phyloP scores from a whole-genome alignment of 1,140 invertebrate species.

The Conus ventricosus region DNA sequence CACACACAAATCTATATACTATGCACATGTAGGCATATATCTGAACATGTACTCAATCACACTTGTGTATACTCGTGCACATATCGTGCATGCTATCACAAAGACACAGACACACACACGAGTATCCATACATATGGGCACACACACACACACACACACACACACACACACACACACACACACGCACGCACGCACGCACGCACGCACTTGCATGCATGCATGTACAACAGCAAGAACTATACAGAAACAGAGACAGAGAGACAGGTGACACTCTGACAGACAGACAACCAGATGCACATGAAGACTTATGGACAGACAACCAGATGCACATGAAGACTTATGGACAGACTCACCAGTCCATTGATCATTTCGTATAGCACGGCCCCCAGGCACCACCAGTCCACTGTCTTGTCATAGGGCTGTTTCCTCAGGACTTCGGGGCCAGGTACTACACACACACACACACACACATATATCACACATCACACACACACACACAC shows the following conservation, averaged over 20 bases:
- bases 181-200: background rate
- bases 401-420: constrained; percentile 81
- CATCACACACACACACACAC: too few relatives aligned
- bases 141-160: constrained; percentile 81
- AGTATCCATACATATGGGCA: constrained; percentile 75
- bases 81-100: too few relatives aligned
- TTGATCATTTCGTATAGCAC: constrained; percentile 85
- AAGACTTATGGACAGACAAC: background rate
- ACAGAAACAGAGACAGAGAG: too few relatives aligned
- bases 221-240: background rate
- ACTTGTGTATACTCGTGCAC: too few relatives aligned
- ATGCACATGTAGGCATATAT: too few relatives aligned
- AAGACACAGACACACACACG: too few relatives aligned
- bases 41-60: constrained; percentile 79
- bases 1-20: constrained; percentile 63
- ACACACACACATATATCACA: background rate
- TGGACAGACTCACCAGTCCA: constrained; percentile 74
- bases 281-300: background rate
- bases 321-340: background rate
- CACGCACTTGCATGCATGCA: background rate
- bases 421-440: constrained; percentile 78
- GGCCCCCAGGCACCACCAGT: constrained; percentile 85
- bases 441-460: constrained; percentile 77
- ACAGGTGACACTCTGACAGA: too few relatives aligned
- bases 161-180: constrained; percentile 36